Conservation (phyloP, 2,113 vertebrate species). For the Damaliscus lunatus region DNA sequence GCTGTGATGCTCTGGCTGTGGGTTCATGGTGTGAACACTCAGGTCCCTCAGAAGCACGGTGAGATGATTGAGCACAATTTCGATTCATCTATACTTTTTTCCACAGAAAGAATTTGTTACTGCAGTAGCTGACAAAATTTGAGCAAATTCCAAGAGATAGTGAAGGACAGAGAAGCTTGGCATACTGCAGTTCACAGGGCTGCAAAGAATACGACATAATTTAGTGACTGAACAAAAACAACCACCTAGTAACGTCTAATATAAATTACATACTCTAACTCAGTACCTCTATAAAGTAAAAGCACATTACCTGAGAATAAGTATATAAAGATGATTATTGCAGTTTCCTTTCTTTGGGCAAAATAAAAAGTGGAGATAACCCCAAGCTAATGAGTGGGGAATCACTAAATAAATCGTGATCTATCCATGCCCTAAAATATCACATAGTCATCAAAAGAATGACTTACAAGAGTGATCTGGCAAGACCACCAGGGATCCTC, state of each 20-base stretch:
- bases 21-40: not conserved
- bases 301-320: not conserved
- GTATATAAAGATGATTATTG: not conserved
- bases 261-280: not conserved
- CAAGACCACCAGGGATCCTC: not conserved
- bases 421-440: not conserved
- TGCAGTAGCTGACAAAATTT: not conserved
- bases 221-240: not conserved
- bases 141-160: not conserved
- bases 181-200: not conserved
- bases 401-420: not conserved
- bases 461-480: not conserved
- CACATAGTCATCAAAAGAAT: not conserved
- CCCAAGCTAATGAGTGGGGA: not conserved
- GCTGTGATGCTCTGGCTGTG: not conserved
- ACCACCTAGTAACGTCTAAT: not conserved
- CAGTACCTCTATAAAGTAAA: not conserved
- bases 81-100: not conserved
- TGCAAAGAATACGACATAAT: not conserved
- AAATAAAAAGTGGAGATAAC: not conserved
- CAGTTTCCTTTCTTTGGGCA: not conserved
- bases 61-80: not conserved
- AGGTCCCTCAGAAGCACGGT: accelerated
- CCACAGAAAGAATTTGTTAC: not conserved
- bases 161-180: not conserved